Conservation (phyloP, 2,797 vertebrate genomes). For the Lepus oiostolus region DNA sequence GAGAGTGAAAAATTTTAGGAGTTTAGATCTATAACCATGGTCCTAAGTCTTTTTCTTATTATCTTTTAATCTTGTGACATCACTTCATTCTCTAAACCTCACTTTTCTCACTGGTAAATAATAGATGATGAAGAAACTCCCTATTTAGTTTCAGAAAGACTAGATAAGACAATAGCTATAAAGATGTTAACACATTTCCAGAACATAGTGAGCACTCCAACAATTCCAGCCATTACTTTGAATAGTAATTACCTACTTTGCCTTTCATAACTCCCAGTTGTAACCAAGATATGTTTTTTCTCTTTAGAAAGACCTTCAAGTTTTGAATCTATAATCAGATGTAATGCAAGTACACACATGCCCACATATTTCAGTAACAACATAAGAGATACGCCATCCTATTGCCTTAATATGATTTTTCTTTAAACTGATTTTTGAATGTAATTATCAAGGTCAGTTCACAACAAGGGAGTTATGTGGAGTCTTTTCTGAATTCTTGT, state of each 20-base stretch:
- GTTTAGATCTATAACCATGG: not conserved
- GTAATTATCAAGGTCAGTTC: slow-evolving; percentile 34
- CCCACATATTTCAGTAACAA: not conserved
- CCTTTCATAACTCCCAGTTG: not conserved
- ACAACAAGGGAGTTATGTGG: not conserved
- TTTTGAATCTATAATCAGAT: not conserved
- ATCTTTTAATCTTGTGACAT: not conserved
- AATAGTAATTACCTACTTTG: not conserved
- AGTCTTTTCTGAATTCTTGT: slow-evolving; percentile 24
- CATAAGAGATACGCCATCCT: not conserved
- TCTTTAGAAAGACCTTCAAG: not conserved
- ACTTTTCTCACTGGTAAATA: slow-evolving; percentile 12
- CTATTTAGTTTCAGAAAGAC: slow-evolving; percentile 39
- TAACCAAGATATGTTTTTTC: not conserved
- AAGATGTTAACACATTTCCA: not conserved
- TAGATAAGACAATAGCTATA: not conserved
- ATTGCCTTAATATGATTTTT: not conserved
- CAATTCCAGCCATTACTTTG: not conserved
- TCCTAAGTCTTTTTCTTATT: not conserved
- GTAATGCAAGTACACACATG: not conserved
- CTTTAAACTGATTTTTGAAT: not conserved
- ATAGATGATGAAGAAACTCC: not conserved
- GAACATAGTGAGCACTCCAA: not conserved
- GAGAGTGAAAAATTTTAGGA: not conserved
- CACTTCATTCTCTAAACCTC: not conserved